Base-by-base conservation (phyloP, 2,113 vertebrate genomes). In the Apodemus speciosus region DNA sequence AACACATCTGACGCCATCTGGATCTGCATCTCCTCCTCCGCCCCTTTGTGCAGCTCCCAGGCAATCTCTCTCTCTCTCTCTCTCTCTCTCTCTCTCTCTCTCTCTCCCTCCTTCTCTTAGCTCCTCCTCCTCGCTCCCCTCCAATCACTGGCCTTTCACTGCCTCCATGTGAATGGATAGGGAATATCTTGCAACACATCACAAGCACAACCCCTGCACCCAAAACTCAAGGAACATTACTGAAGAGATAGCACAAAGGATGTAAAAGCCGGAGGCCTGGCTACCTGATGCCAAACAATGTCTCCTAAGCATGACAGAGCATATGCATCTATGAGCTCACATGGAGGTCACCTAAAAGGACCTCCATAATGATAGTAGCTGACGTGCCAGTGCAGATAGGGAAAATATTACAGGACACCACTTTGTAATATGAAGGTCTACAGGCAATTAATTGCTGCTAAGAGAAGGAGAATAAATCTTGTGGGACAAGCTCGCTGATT, bases 51-150 rank as follows among this genome's bases (percentile, higher is more conserved):
- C n/a, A n/a, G n/a, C n/a, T n/a, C n/a, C n/a, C n/a, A n/a, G n/a
- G n/a, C n/a, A n/a, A n/a, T n/a, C n/a, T 14, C 11, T 13, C 43
- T 15, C 20, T 23, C 15, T 2, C 16, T 66, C 0, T 0, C 40
- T 18, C 32, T 49, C 43, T 38, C 30, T 9, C 9, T 77, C 43
- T 32, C 15, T 35, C 51, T 46, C 43, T 46, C 43, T 46, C 43
- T 46, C 43, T 6, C 3, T 6, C 43, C 43, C 43, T 3, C 43
- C 43, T 46, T 46, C 43, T 46, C 43, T 46, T 46, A 46, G 43
- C 43, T 46, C 43, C 43, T 3, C 43, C 43, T 46, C 43, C 43
- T 46, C 43, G 3, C 43, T 46, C 43, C 43, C 43, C 43, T 46
- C 43, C 43, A 46, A 46, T 46, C 43, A 46, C 43, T 46, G 43